Conservation (phyloP, 2,888 invertebrate genomes). For the Timandra comae region DNA sequence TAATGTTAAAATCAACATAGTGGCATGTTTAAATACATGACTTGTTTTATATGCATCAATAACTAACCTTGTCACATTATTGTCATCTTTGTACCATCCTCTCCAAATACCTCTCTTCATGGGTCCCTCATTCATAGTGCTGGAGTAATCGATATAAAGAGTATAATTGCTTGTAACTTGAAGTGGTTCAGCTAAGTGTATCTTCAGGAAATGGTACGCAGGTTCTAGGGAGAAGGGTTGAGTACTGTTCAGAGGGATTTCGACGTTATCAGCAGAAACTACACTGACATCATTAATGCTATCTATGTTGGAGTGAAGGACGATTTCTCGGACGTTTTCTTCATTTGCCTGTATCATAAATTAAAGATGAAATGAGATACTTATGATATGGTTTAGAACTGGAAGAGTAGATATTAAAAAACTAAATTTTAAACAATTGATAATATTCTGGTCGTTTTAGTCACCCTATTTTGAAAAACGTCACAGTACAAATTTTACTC, state of each 20-base stretch:
- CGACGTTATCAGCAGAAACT: slow-evolving; percentile 18
- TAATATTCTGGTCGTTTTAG: no score
- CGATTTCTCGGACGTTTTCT: slow-evolving; percentile 48
- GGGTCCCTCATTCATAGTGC: slow-evolving; percentile 69
- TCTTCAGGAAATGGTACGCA: slow-evolving; percentile 60
- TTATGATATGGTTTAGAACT: no score
- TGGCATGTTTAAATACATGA: neutral
- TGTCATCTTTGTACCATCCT: slow-evolving; percentile 54
- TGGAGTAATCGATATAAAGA: slow-evolving; percentile 61
- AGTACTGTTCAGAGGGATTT: slow-evolving; percentile 20
- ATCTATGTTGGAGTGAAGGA: slow-evolving; percentile 69
- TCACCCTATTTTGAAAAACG: no score
- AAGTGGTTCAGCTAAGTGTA: slow-evolving; percentile 45
- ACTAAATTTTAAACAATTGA: no score
- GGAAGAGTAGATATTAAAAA: no score
- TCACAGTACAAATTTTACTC: slow-evolving; percentile 13
- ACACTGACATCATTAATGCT: slow-evolving; percentile 35
- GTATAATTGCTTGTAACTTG: slow-evolving; percentile 45
- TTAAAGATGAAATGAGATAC: no score
- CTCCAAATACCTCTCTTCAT: slow-evolving; percentile 68
- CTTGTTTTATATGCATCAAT: neutral
- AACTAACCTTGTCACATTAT: slow-evolving; percentile 48
- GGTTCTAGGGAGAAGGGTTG: slow-evolving; percentile 35
- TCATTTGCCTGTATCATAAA: slow-evolving; percentile 43
- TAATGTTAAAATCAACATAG: neutral